Base-by-base conservation (phyloP, 2,888 invertebrate genomes). In the Phyllotreta cruciferae region DNA sequence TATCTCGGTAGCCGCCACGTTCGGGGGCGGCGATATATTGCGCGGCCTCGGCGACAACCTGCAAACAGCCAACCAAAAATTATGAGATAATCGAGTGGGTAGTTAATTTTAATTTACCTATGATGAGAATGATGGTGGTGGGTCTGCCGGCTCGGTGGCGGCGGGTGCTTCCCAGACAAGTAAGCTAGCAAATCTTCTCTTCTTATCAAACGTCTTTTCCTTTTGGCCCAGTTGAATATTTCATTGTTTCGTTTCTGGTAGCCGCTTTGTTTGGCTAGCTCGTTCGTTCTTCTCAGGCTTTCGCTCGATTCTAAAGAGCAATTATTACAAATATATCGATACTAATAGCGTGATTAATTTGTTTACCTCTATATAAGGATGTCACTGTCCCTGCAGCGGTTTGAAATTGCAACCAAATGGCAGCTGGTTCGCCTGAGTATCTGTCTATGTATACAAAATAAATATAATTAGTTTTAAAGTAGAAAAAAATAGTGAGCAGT, bases 351-450 rank as follows among this genome's bases (percentile, higher is more conserved):
- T 47, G 42, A 38, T 47, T 14, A 38, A 6, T 14, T 47, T 47
- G 9, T 2, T 24, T 80, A 90, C 91, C 91, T 89, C 90, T 91
- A 80, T 91, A 91, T 69, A 91, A 82, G 61, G 88, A 85, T 67
- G 91, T 91, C 70, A 91, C 89, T 70, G 90, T 89, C 63, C 90
- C 89, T 73, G 91, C 91, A 74, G 91, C 91, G 73, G 89, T 90
- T 82, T 91, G 91, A 81, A 91, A 91, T 73, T 91, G 90, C 77
- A 90, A 80, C 91, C 91, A 91, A 64, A 89, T 80, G 66, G 88
- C 85, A 66, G 87, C 87, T 70, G 88, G 87, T 73, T 85, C 85
- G 49, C 82, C 81, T 68, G 82, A 81, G 66, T 86, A 84, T 70
- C 88, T 86, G 82, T 89, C 89, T 89, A 24, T 24, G 24, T 24